Conservation (phyloP, 2,113 vertebrate species). For the Trinectes maculatus region DNA sequence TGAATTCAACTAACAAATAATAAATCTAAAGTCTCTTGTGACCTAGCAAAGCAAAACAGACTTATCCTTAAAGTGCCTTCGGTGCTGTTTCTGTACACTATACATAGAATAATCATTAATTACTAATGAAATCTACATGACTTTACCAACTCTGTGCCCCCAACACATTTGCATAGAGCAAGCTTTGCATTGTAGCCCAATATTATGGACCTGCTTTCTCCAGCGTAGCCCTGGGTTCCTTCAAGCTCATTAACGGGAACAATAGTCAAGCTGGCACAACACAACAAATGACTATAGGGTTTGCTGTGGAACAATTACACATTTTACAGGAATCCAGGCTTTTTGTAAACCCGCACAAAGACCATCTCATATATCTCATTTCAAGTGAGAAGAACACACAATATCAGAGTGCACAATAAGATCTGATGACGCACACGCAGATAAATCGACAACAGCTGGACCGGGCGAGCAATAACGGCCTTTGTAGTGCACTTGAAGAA, state of each 20-base stretch:
- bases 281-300: conserved; percentile 50
- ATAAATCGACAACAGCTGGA: conserved; percentile 22
- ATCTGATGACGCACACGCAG: conserved; percentile 4
- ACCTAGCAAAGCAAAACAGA: conserved; percentile 22
- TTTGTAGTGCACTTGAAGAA: conserved; percentile 34
- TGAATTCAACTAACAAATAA: conserved; percentile 16
- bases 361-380: neutral
- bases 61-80: conserved; percentile 38
- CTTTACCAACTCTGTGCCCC: conserved; percentile 21
- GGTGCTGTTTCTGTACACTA: conserved; percentile 37
- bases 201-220: conserved; percentile 6
- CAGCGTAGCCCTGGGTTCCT: conserved; percentile 1
- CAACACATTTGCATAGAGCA: conserved; percentile 61
- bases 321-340: conserved; percentile 23
- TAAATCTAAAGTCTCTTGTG: conserved; percentile 34
- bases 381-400: conserved; percentile 13
- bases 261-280: conserved; percentile 39
- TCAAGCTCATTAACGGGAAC: conserved; percentile 66
- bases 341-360: conserved; percentile 37
- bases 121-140: conserved; percentile 44
- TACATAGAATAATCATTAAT: conserved; percentile 39
- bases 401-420: conserved; percentile 18
- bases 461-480: conserved; percentile 8
- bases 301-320: conserved; percentile 36
- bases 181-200: conserved; percentile 33